Percentiles rank a stretch among this genome's conserved stretches.
phyloP scores from a whole-genome alignment of 2,113 vertebrate genomes.

The Atherinomorus stipes region DNA sequence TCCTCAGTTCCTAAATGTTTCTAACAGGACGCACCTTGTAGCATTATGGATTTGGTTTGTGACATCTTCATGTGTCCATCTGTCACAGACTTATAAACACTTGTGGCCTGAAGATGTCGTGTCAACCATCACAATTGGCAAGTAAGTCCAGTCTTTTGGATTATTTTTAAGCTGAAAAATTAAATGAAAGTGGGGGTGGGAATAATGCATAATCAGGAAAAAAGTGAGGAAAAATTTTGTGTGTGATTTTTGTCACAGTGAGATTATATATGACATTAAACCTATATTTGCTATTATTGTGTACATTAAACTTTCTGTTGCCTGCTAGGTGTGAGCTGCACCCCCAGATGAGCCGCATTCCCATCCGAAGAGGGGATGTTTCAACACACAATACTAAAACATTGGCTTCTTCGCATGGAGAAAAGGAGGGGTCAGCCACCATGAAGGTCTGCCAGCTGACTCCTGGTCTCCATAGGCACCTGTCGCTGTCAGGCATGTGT shows the following conservation, averaged over 20 bases:
- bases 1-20: background rate
- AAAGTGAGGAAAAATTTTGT: background rate
- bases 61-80: constrained; percentile 36
- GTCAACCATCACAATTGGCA: constrained; percentile 78
- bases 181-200: too few species aligned
- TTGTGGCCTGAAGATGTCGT: constrained; percentile 62
- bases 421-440: constrained; percentile 46
- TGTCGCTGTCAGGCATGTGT: constrained; percentile 72
- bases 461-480: constrained; percentile 70
- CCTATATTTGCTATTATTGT: background rate
- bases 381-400: constrained; percentile 18
- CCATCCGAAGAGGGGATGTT: constrained; percentile 62
- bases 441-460: constrained; percentile 78
- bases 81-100: constrained; percentile 65
- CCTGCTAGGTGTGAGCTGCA: constrained; percentile 74
- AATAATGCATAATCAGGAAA: background rate
- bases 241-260: too few species aligned
- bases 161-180: background rate
- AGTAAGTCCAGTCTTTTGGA: constrained; percentile 63
- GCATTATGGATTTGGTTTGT: background rate
- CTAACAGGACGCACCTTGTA: too few species aligned
- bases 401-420: constrained; percentile 4
- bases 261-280: background rate
- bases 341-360: constrained; percentile 75
- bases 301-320: constrained; percentile 8